Percentiles rank a stretch among this genome's conserved stretches.
phyloP scores from a whole-genome alignment of 2,797 vertebrate genomes.

The Dicrostonyx torquatus region DNA sequence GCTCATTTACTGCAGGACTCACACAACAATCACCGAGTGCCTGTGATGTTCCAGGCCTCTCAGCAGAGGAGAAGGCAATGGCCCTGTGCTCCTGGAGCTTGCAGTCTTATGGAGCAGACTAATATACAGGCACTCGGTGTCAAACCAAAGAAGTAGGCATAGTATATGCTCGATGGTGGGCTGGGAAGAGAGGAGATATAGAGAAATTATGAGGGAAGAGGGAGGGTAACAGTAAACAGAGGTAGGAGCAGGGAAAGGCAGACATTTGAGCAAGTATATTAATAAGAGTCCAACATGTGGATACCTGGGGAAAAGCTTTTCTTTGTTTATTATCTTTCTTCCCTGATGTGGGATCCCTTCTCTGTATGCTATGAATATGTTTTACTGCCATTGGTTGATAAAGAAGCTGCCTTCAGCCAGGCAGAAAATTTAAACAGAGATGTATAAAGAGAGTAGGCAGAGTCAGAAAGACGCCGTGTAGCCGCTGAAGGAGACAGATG shows the following conservation, averaged over 20 bases:
- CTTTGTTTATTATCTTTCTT: not conserved
- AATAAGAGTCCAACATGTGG: not conserved
- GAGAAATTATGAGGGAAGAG: not conserved
- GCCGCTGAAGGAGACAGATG: too few relatives aligned
- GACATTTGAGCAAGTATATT: not conserved
- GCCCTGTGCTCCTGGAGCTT: not conserved
- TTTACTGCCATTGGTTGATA: too few relatives aligned
- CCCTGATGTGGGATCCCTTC: too few relatives aligned
- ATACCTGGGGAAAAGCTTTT: not conserved
- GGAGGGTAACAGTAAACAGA: not conserved
- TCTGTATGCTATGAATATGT: too few relatives aligned
- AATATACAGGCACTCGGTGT: too few relatives aligned
- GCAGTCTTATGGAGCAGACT: too few relatives aligned
- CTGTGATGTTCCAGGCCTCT: not conserved
- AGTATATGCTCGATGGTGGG: not conserved
- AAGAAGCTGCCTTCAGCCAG: too few relatives aligned
- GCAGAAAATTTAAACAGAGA: too few relatives aligned
- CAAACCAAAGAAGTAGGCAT: not conserved
- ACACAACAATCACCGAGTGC: not conserved
- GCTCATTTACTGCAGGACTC: not conserved
- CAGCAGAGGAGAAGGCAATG: not conserved
- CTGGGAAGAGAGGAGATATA: not conserved
- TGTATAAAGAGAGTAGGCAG: too few relatives aligned
- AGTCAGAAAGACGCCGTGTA: too few relatives aligned
- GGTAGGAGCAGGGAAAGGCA: not conserved